Evolutionary conservation across 2,113 vertebrate species (phyloP).

Genomic region (Nothoprocta pentlandii): DNA sequence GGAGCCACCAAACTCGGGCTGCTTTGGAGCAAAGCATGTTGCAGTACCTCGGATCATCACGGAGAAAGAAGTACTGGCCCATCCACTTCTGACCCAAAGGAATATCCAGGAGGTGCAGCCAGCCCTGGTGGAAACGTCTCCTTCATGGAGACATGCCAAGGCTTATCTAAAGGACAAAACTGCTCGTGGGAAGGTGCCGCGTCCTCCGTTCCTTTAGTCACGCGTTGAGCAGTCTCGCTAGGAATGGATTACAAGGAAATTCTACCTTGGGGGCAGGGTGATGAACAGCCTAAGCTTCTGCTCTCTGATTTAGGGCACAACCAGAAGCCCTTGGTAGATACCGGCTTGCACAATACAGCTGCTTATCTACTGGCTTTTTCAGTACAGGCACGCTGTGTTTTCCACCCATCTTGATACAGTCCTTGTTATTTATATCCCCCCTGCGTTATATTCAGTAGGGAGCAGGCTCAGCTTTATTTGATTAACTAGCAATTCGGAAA

Average conservation of each 20-base stretch:
- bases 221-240: background rate
- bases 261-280: background rate
- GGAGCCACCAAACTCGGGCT: background rate
- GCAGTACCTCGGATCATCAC: background rate
- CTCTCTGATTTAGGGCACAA: constrained; percentile 6
- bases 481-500: too few species aligned
- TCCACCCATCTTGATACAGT: constrained; percentile 34
- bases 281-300: background rate
- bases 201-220: background rate
- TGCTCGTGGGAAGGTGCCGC: background rate
- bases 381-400: constrained; percentile 43
- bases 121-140: background rate
- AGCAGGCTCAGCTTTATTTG: background rate
- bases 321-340: background rate
- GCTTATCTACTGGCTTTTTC: constrained; percentile 25
- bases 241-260: background rate
- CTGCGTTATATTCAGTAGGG: constrained; percentile 5
- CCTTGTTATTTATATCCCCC: constrained; percentile 15
- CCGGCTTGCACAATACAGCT: constrained; percentile 5
- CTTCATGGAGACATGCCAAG: background rate
- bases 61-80: background rate
- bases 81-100: background rate
- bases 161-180: background rate
- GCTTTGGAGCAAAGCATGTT: background rate
- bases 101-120: background rate